Percentiles rank a stretch among this genome's conserved stretches.
These are phyloP conservation scores for Parazoanthus darwini DNA, from an alignment of 92 coral and sea anemone species.

Conservation along the genomic window DNA sequence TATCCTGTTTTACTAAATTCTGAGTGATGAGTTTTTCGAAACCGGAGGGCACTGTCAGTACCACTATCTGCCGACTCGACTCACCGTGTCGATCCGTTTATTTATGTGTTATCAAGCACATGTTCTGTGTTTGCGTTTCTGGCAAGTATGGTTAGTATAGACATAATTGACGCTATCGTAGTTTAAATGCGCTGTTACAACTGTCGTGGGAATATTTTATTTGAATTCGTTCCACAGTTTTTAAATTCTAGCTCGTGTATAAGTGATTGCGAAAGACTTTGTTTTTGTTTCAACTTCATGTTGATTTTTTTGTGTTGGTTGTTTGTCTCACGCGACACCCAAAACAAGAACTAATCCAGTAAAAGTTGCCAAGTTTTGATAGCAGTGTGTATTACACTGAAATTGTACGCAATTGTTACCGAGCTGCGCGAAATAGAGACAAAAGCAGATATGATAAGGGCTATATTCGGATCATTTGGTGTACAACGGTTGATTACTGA, in stretches of 20 bases:
- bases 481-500: background rate
- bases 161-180: background rate
- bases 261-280: conserved; percentile 38
- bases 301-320: conserved; percentile 21
- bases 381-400: background rate
- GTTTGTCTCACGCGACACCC: conserved; percentile 44
- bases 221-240: background rate
- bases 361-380: background rate
- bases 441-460: background rate
- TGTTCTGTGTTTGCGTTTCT: conserved; percentile 30
- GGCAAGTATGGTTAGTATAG: background rate
- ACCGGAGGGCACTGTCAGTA: background rate
- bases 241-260: background rate
- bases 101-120: background rate
- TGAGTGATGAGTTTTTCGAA: background rate
- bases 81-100: background rate
- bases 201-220: background rate
- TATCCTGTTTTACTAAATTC: background rate
- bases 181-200: background rate
- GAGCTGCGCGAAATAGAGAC: background rate
- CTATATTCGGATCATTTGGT: background rate
- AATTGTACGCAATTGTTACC: background rate
- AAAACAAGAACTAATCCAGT: background rate
- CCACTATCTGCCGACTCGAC: background rate
- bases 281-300: conserved; percentile 40